Evolutionary conservation across 2,113 vertebrate species (phyloP).

Genomic region (Genyomyrus donnyi): DNA sequence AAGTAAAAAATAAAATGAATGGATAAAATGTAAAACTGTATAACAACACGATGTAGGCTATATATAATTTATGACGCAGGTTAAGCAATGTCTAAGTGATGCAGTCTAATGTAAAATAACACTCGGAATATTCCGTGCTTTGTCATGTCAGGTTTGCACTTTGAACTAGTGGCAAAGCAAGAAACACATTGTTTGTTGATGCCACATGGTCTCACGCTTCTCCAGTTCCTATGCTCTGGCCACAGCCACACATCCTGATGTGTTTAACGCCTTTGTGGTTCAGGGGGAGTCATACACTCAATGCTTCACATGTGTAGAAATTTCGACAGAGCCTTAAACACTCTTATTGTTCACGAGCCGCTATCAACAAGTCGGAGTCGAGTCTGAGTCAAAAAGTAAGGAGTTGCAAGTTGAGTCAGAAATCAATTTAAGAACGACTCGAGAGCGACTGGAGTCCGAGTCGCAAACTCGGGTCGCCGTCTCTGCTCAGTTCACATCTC

Average conservation of each 20-base stretch:
- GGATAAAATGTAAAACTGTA: not conserved
- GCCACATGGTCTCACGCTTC: not conserved
- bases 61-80: not conserved
- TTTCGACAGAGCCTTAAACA: too few relatives aligned
- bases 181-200: not conserved
- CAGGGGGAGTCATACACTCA: too few relatives aligned
- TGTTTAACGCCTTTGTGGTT: too few relatives aligned
- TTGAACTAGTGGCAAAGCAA: not conserved
- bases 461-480: too few relatives aligned
- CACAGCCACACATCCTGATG: not conserved
- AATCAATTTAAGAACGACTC: not conserved
- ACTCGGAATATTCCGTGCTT: not conserved
- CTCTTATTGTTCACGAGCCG: too few relatives aligned
- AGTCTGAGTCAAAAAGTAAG: not conserved
- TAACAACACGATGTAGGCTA: not conserved
- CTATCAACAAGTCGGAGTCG: too few relatives aligned
- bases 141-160: not conserved
- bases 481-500: not conserved
- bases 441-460: not conserved
- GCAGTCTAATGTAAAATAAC: not conserved
- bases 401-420: not conserved
- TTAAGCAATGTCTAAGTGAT: not conserved
- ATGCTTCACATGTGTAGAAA: not conserved
- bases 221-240: not conserved
- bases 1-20: not conserved